A percentile compares a stretch with the other conserved stretches of the same genome.
These are phyloP conservation scores for Conus ventricosus DNA, from an alignment of 1,140 invertebrate genomes.

Conservation along the genomic window DNA sequence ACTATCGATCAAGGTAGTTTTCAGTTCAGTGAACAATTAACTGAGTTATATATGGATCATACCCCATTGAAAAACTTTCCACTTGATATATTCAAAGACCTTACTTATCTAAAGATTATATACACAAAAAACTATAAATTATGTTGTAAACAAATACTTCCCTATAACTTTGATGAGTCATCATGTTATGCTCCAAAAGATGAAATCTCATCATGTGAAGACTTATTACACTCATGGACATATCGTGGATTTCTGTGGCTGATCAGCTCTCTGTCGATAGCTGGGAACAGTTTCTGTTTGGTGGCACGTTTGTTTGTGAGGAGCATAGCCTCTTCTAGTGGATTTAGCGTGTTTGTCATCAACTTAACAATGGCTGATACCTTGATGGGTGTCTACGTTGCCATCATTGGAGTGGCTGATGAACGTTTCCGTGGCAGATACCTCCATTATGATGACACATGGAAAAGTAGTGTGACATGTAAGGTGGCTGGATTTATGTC, in stretches of 20 bases:
- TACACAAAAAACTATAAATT: background rate
- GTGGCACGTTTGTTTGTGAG: no score
- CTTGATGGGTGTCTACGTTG: no score
- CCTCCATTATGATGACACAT: background rate
- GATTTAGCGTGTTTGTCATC: no score
- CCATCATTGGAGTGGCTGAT: slow-evolving; percentile 1
- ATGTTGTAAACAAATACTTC: background rate
- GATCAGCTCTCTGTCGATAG: no score
- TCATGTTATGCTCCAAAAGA: background rate
- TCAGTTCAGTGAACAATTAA: background rate
- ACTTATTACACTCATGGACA: no score
- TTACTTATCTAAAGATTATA: background rate
- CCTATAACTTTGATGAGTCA: background rate
- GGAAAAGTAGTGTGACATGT: background rate
- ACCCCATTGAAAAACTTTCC: background rate
- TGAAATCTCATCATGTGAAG: no score
- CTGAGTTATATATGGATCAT: background rate
- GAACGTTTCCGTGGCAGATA: background rate
- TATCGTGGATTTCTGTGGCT: no score
- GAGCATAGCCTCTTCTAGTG: no score
- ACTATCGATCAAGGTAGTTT: background rate
- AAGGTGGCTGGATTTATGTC: background rate
- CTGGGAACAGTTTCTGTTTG: no score
- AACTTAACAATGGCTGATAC: no score
- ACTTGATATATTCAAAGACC: background rate